Evolutionary conservation across 2,888 invertebrate genomes (phyloP), one percentile per base, ranked within the genome.

Genomic region (Bombylius discolor): DNA sequence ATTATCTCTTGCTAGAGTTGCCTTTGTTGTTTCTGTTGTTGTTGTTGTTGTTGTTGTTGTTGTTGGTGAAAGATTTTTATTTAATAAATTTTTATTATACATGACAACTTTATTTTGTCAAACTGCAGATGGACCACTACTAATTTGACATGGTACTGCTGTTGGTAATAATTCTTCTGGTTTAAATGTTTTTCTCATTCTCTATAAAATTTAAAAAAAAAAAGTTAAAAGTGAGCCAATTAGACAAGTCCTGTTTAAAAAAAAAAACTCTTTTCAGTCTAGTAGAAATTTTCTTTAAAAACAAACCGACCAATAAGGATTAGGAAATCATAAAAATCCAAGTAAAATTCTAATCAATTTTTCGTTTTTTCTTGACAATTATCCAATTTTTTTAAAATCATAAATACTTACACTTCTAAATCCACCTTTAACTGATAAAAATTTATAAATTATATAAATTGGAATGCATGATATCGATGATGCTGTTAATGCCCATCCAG

Each of bases 381-480:
- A 39, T 39, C 4, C 9, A 23, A 52, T n/a, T 47, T 34, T 39
- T 31, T 31, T 23, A 3, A 14, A 5, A 47, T 47, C n/a, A 23
- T 36, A 23, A 39, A 36, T 49, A 60, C 64, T 69, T 66, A 80
- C 81, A 74, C 79, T 74, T 33, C 67, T 60, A 39, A 73, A 66
- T 59, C 71, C 78, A 34, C 89, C 88, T 39, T 84, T 85, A 0
- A 86, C 87, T 53, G 81, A 81, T 56, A 77, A 70, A 63, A 85
- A 79, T 72, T 85, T 86, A 76, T 91, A 92, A 56, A 90, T 64
- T 63, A 89, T 87, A 74, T 91, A 92, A 61, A 83, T 69, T 3
- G 93, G 93, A 62, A 94, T 91, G 70, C 89, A 89, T 58, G 89
- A 77, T 59, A 92, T 84, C 33, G 93, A 92, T 49, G 90, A 89